Evolutionary conservation across 2,888 invertebrate genomes (phyloP).

Genomic region (Polyommatus iphigenia): DNA sequence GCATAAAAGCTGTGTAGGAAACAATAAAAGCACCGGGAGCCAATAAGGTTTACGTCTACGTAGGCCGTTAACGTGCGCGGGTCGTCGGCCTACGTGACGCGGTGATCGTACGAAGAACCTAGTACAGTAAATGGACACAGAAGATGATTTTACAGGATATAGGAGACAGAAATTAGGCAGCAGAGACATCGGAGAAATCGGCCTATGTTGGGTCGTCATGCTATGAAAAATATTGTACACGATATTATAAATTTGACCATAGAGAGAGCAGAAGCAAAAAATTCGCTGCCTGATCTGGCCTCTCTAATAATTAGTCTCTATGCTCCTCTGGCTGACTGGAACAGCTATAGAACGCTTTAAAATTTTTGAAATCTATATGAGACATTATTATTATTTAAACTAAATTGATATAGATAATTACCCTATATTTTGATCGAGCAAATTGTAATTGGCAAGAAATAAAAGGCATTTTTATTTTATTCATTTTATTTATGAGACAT

Average conservation of each 20-base stretch:
- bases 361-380: not conserved
- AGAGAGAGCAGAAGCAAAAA: not conserved
- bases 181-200: no score
- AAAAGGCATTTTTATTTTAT: no score
- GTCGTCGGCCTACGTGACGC: conserved; percentile 42
- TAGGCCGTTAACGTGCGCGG: conserved; percentile 47
- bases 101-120: not conserved
- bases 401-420: no score
- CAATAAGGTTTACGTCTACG: conserved; percentile 48
- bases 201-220: not conserved
- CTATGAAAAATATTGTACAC: not conserved
- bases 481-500: not conserved
- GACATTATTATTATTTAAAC: no score
- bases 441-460: no score
- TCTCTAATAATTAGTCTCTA: not conserved
- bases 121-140: not conserved
- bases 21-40: conserved; percentile 34
- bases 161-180: not conserved
- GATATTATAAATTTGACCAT: not conserved
- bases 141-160: not conserved
- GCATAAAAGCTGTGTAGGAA: conserved; percentile 27
- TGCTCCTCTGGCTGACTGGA: not conserved
- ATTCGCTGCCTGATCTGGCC: not conserved
- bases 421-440: no score
- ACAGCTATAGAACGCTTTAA: no score